phyloP scores from a whole-genome alignment of 2,113 vertebrate species.

The Rallus limicola region DNA sequence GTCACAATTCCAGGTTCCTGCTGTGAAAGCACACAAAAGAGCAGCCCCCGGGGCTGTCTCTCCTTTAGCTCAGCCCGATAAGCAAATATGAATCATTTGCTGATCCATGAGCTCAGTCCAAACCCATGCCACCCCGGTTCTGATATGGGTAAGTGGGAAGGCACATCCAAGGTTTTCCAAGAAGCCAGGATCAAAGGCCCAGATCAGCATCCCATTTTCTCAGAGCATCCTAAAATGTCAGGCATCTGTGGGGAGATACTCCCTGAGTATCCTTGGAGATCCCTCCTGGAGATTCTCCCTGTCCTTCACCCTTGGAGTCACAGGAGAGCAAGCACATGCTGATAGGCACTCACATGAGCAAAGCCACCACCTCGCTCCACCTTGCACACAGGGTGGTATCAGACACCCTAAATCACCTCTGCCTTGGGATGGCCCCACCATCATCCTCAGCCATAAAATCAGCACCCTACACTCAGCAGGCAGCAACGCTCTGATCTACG shows the following conservation, averaged over 20 bases:
- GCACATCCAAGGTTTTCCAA: background rate
- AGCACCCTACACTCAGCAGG: background rate
- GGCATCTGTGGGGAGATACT: background rate
- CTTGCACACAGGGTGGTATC: accelerated
- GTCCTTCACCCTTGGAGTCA: background rate
- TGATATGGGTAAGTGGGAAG: background rate
- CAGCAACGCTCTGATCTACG: background rate
- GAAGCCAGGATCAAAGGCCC: background rate
- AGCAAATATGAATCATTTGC: background rate
- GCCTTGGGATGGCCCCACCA: background rate
- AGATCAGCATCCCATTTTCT: background rate
- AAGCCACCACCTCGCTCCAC: accelerated
- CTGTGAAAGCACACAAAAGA: background rate
- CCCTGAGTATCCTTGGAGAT: background rate
- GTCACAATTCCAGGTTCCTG: background rate
- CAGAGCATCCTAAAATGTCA: accelerated
- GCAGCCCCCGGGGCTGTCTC: background rate
- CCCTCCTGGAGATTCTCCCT: too few species aligned
- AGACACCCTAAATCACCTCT: background rate
- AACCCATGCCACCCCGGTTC: accelerated
- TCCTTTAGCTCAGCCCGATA: background rate
- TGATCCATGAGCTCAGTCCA: background rate
- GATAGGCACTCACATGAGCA: accelerated
- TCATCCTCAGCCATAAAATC: background rate
- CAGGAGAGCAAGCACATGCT: too few species aligned